Evolutionary conservation across 2,797 vertebrate species (phyloP).

Genomic region (Sebastes diaconus): DNA sequence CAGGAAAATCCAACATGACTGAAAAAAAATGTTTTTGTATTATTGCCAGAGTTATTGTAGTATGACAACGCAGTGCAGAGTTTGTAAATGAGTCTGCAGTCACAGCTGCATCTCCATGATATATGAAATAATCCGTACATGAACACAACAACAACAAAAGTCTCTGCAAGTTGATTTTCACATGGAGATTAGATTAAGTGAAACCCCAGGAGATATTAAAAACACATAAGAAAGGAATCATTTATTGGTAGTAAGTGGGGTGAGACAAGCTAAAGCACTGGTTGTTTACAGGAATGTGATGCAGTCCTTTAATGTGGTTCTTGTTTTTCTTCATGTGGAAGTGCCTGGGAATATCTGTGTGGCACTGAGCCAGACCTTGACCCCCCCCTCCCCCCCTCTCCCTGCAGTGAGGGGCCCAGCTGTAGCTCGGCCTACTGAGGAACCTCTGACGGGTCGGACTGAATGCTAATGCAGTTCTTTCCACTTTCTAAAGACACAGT

Average conservation of each 20-base stretch:
- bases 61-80: neutral
- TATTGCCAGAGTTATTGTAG: neutral
- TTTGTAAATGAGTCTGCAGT: neutral
- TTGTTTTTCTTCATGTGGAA: neutral
- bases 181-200: neutral
- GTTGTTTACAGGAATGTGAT: neutral
- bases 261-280: neutral
- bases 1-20: neutral
- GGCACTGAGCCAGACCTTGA: neutral
- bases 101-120: neutral
- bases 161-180: neutral
- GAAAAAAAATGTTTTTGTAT: neutral
- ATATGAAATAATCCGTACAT: neutral
- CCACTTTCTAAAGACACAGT: neutral
- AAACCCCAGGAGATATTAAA: neutral
- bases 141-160: neutral
- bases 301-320: neutral
- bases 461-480: slow-evolving; percentile 1
- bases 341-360: slow-evolving; percentile 3
- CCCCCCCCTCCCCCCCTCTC: neutral
- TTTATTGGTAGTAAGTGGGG: too few relatives aligned
- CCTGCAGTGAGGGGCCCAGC: neutral
- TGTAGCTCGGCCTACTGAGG: neutral
- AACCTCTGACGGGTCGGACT: slow-evolving; percentile 6
- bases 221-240: neutral